Percentiles rank a stretch among this genome's conserved stretches.
Evolutionary conservation across 35 echinoderm and acorn worm genomes (phyloP).

Genomic region (Diadema setosum): DNA sequence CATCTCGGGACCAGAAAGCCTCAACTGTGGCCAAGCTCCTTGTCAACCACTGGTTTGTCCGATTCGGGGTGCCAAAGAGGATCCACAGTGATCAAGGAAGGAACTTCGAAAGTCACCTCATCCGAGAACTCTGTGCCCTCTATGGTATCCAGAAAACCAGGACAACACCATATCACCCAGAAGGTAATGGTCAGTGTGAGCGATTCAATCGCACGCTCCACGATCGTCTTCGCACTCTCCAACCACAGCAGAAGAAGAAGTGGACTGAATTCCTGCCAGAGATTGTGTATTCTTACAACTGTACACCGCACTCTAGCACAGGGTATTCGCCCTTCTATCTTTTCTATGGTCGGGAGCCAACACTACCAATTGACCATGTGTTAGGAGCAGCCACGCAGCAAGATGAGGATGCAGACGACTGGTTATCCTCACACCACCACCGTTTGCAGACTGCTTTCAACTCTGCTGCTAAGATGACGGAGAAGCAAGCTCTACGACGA

Average conservation of each 20-base stretch:
- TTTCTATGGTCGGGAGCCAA: slow-evolving; percentile 71
- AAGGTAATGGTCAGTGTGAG: slow-evolving; percentile 58
- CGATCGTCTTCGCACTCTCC: slow-evolving; percentile 42
- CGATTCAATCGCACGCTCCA: slow-evolving; percentile 57
- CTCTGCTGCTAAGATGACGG: slow-evolving; percentile 33
- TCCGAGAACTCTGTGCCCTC: slow-evolving; percentile 43
- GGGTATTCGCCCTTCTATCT: slow-evolving; percentile 73
- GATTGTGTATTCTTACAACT: slow-evolving; percentile 64
- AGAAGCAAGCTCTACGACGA: slow-evolving; percentile 31
- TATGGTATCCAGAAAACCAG: slow-evolving; percentile 57
- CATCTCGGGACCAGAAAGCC: slow-evolving; percentile 54
- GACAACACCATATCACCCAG: slow-evolving; percentile 56
- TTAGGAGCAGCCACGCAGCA: not conserved
- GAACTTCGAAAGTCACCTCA: slow-evolving; percentile 55
- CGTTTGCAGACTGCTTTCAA: slow-evolving; percentile 29
- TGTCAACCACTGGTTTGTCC: slow-evolving; percentile 53
- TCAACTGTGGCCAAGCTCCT: slow-evolving; percentile 49
- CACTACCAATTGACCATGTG: slow-evolving; percentile 61
- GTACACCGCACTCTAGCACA: slow-evolving; percentile 50
- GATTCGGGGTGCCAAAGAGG: slow-evolving; percentile 52
- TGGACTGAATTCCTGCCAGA: slow-evolving; percentile 65
- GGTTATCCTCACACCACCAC: slow-evolving; percentile 42
- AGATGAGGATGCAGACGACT: not conserved
- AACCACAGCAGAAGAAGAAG: slow-evolving; percentile 32
- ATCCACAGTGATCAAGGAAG: slow-evolving; percentile 73